These are phyloP conservation scores for Linnaemya vulpina DNA, from an alignment of 2,888 invertebrate species.

Conservation along the genomic window DNA sequence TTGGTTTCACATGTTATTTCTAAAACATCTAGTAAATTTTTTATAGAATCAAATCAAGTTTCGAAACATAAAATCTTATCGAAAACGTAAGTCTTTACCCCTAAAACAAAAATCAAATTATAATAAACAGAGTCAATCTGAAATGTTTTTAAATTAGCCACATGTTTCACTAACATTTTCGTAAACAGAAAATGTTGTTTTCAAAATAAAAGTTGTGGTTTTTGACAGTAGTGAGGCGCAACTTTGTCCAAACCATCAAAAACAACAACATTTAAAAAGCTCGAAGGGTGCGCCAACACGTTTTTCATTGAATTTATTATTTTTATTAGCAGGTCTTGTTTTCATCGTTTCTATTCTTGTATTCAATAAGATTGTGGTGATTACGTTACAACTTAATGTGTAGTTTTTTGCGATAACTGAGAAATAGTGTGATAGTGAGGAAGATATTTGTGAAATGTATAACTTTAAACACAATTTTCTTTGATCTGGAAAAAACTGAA, in stretches of 20 bases:
- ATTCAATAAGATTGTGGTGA: too few relatives aligned
- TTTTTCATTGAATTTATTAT: too few relatives aligned
- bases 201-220: slow-evolving; percentile 52
- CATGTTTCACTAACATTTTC: slow-evolving; percentile 60
- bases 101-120: too few relatives aligned
- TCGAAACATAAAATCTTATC: neutral
- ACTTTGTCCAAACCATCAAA: slow-evolving; percentile 31
- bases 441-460: too few relatives aligned
- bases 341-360: too few relatives aligned
- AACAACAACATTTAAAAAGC: slow-evolving; percentile 15
- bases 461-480: neutral
- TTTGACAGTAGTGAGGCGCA: slow-evolving; percentile 58
- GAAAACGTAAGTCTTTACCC: too few relatives aligned
- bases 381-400: too few relatives aligned
- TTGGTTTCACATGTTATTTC: too few relatives aligned
- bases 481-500: neutral
- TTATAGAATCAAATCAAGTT: neutral
- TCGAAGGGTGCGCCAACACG: slow-evolving; percentile 2
- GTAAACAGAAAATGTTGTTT: slow-evolving; percentile 50
- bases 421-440: too few relatives aligned
- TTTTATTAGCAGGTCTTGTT: too few relatives aligned
- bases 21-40: too few relatives aligned
- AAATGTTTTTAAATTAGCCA: slow-evolving; percentile 41
- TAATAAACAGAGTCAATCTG: neutral
- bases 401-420: too few relatives aligned